Evolutionary conservation across 2,797 vertebrate genomes (phyloP).

Genomic region (Chelon auratus): DNA sequence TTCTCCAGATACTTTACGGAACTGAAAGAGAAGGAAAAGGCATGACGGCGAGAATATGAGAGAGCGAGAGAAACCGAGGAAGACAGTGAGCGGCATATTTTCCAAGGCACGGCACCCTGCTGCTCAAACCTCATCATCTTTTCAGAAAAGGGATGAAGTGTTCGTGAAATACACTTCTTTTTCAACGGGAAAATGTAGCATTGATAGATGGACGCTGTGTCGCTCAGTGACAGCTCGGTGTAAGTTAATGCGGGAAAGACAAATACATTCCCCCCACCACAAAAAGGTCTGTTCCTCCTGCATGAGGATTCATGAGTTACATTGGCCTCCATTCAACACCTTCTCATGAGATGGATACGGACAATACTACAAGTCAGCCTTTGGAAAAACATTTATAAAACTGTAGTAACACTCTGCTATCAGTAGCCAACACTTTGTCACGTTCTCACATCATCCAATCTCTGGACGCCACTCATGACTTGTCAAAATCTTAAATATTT

Average conservation of each 20-base stretch:
- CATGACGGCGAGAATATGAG: constrained; percentile 53
- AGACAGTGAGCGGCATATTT: constrained; percentile 64
- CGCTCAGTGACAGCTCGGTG: constrained; percentile 62
- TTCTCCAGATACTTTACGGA: constrained; percentile 69
- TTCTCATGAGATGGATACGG: constrained; percentile 51
- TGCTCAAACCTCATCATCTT: constrained; percentile 70
- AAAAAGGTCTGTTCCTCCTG: constrained; percentile 63
- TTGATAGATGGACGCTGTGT: constrained; percentile 68
- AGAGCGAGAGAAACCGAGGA: constrained; percentile 54
- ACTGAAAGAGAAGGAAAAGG: constrained; percentile 23
- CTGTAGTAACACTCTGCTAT: constrained; percentile 36
- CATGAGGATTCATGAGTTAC: constrained; percentile 69
- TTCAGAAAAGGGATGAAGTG: constrained; percentile 66
- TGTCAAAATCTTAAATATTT: constrained; percentile 57
- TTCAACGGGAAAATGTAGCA: constrained; percentile 67
- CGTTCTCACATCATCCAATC: constrained; percentile 41
- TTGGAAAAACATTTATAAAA: constrained; percentile 39
- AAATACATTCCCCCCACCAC: constrained; percentile 53
- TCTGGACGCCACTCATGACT: constrained; percentile 44
- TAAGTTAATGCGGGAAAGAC: constrained; percentile 67
- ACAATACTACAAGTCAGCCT: constrained; percentile 39
- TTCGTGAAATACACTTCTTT: constrained; percentile 62
- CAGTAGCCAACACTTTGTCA: constrained; percentile 48
- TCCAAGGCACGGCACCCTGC: constrained; percentile 68
- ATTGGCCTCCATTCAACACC: constrained; percentile 63